Conservation (phyloP, 2,113 vertebrate species). For the Boleophthalmus pectinirostris region DNA sequence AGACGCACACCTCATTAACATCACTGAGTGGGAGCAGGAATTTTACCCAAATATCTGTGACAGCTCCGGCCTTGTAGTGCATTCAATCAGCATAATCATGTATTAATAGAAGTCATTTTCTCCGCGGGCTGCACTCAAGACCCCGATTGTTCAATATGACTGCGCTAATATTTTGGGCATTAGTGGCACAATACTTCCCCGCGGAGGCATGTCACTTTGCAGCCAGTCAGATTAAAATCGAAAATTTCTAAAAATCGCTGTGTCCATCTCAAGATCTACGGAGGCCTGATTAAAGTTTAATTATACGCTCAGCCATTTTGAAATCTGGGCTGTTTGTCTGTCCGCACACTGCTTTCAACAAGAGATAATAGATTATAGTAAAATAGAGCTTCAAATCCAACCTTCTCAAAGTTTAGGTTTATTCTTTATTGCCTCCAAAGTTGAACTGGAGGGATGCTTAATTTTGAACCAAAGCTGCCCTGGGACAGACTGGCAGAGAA, state of each 20-base stretch:
- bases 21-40: conserved; percentile 5
- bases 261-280: neutral
- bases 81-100: conserved; percentile 43
- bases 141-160: conserved; percentile 10
- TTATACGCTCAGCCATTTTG: neutral
- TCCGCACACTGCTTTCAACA: neutral
- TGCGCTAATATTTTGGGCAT: conserved; percentile 36
- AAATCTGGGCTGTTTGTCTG: neutral
- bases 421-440: neutral
- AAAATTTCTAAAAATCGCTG: neutral
- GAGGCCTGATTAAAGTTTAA: conserved; percentile 11
- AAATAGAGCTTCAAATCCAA: neutral
- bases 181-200: conserved; percentile 12
- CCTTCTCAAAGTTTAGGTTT: neutral
- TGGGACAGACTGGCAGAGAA: neutral
- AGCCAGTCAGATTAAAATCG: neutral
- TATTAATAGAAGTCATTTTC: conserved; percentile 35
- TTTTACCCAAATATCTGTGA: conserved; percentile 23
- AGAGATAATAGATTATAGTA: neutral
- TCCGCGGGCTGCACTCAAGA: conserved; percentile 34
- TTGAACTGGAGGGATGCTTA: too few species aligned
- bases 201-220: conserved; percentile 1
- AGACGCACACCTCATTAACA: conserved; percentile 18
- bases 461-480: neutral
- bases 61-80: conserved; percentile 1